phyloP scores from a whole-genome alignment of 1,140 invertebrate genomes.

The Pseudoatta argentina region DNA sequence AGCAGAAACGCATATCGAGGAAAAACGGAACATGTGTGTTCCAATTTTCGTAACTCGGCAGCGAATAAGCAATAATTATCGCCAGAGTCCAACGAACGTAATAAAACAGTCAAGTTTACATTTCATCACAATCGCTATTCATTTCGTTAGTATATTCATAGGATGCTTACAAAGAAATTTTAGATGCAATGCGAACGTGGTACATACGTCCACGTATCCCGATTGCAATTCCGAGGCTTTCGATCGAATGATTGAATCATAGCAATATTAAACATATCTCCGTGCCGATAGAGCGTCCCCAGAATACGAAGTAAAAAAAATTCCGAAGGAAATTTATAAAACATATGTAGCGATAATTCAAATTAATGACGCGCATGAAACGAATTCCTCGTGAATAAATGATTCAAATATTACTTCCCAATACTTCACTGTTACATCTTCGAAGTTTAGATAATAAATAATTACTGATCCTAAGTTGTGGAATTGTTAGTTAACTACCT shows the following conservation, averaged over 20 bases:
- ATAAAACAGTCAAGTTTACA: conserved; percentile 33
- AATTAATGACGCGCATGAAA: conserved; percentile 1
- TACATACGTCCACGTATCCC: neutral
- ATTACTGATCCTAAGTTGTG: conserved; percentile 16
- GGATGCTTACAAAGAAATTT: conserved; percentile 36
- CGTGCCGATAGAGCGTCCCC: conserved; percentile 52
- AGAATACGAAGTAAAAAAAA: conserved; percentile 44
- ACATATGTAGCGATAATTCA: neutral
- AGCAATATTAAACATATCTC: conserved; percentile 76
- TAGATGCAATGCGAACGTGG: conserved; percentile 22
- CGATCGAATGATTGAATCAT: conserved; percentile 61
- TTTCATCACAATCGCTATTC: conserved; percentile 18
- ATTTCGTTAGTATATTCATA: conserved; percentile 18
- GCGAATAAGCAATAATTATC: conserved; percentile 43
- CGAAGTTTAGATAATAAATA: conserved; percentile 74
- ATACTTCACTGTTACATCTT: conserved; percentile 61
- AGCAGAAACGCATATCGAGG: neutral
- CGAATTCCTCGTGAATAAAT: conserved; percentile 5
- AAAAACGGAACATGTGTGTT: neutral
- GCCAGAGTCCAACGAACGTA: neutral
- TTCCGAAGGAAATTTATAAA: conserved; percentile 25
- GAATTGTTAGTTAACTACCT: neutral
- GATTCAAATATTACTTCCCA: conserved; percentile 33
- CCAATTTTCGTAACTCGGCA: conserved; percentile 4
- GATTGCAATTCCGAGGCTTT: neutral